Evolutionary conservation across 2,113 vertebrate genomes (phyloP).

Genomic region (Strigops habroptila): DNA sequence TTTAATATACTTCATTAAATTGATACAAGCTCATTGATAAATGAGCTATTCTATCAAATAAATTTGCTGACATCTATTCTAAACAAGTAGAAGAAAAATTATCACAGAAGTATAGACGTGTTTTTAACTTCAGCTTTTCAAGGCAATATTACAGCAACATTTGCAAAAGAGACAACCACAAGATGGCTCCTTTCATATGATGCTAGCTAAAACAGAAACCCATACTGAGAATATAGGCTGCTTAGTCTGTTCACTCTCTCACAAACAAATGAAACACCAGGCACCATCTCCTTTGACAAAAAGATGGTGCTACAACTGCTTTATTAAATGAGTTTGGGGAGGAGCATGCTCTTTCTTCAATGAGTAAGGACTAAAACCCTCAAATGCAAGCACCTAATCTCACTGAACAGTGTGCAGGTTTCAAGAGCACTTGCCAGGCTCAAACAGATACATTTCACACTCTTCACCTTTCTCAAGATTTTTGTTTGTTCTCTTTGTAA

Average conservation of each 20-base stretch:
- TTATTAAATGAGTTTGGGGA: neutral
- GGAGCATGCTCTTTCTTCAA: neutral
- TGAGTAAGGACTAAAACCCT: neutral
- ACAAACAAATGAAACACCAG: neutral
- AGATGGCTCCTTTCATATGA: slow-evolving; percentile 53
- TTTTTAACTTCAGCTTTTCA: neutral
- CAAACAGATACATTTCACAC: neutral
- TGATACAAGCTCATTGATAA: neutral
- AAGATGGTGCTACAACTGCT: neutral
- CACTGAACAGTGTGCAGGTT: neutral
- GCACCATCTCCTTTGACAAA: neutral
- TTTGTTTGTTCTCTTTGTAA: neutral
- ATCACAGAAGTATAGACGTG: neutral
- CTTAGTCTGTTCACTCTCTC: neutral
- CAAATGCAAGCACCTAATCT: neutral
- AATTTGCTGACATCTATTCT: neutral
- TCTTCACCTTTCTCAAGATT: neutral
- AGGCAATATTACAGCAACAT: neutral
- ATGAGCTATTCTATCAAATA: neutral
- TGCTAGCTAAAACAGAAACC: neutral
- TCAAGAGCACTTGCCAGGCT: neutral
- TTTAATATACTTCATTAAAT: neutral
- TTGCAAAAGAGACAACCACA: slow-evolving; percentile 45
- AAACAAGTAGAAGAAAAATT: neutral
- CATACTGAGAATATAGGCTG: neutral